These are phyloP conservation scores for Poecilia velifera DNA, from an alignment of 2,797 vertebrate species.

Conservation along the genomic window DNA sequence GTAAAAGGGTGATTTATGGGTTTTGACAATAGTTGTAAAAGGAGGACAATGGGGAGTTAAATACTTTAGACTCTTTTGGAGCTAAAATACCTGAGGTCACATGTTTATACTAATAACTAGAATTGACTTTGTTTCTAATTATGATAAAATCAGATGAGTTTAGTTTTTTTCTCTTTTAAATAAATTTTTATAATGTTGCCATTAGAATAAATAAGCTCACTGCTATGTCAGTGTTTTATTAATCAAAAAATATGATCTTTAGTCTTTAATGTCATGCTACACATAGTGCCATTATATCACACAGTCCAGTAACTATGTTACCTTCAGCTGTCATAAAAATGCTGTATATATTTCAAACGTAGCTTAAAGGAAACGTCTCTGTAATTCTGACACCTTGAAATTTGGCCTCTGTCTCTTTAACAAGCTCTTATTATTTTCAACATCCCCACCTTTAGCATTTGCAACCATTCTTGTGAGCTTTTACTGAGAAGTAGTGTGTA, in stretches of 20 bases:
- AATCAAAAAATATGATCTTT: background rate
- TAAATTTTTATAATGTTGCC: background rate
- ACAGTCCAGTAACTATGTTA: no score
- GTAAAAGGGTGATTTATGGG: background rate
- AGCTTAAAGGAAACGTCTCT: no score
- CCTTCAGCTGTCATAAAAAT: no score
- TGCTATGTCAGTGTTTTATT: background rate
- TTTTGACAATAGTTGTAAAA: background rate
- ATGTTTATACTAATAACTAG: background rate
- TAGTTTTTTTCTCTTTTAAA: background rate
- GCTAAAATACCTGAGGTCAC: background rate
- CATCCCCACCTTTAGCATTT: no score
- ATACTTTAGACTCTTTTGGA: background rate
- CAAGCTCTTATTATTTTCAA: no score
- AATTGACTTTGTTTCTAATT: background rate
- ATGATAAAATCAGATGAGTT: background rate
- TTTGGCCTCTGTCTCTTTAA: no score
- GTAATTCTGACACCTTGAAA: no score
- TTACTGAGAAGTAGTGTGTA: no score
- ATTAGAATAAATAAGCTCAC: background rate
- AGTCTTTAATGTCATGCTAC: background rate
- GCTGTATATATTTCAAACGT: no score
- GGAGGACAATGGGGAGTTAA: background rate
- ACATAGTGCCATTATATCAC: no score
- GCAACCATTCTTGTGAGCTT: no score